These are phyloP conservation scores for Zeuzera pyrina DNA, from an alignment of 2,888 invertebrate species.

Conservation along the genomic window DNA sequence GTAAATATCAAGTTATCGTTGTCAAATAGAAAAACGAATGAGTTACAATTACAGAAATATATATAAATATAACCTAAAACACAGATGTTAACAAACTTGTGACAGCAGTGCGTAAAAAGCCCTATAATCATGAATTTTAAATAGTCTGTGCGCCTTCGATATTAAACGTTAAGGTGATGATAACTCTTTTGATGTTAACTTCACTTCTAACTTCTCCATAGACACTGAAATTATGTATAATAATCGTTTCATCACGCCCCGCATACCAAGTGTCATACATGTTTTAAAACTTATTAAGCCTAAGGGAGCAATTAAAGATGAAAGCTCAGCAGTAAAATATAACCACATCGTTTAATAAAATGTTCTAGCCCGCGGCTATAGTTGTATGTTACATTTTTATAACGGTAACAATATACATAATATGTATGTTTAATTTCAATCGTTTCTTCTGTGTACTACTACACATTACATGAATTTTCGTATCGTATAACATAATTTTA, in stretches of 20 bases:
- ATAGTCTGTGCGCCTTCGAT: no score
- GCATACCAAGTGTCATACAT: conserved; percentile 30
- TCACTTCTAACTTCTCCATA: conserved; percentile 1
- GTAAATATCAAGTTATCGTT: no score
- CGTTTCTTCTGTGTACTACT: background rate
- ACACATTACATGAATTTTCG: no score
- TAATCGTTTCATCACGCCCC: conserved; percentile 32
- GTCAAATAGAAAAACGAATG: no score
- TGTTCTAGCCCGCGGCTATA: conserved; percentile 20
- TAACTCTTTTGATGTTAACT: no score
- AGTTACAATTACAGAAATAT: no score
- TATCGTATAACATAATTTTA: no score
- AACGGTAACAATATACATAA: conserved; percentile 5
- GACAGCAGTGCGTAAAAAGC: no score
- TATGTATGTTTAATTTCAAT: background rate
- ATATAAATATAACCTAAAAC: no score
- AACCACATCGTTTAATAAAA: conserved; percentile 22
- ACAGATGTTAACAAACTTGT: no score
- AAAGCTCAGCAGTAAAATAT: conserved; percentile 39
- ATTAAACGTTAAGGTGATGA: no score
- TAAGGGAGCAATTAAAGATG: conserved; percentile 46
- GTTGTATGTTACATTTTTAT: background rate
- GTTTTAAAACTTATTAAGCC: conserved; percentile 26
- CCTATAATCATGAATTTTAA: no score
- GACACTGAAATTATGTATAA: conserved; percentile 20